Percentiles rank a stretch among this genome's conserved stretches.
Evolutionary conservation across 2,113 vertebrate genomes (phyloP).

Genomic region (Podarcis raffonei): DNA sequence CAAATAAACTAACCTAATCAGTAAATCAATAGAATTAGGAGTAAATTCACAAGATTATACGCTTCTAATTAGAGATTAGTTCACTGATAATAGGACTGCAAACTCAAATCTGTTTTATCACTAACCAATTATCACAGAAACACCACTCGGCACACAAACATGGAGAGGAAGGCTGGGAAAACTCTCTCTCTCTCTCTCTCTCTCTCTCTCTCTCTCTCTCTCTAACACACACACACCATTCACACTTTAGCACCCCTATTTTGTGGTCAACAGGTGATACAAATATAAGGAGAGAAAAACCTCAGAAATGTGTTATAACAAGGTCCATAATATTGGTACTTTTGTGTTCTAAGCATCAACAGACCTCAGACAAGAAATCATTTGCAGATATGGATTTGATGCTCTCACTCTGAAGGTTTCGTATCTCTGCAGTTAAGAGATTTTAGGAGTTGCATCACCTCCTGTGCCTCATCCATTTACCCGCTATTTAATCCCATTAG

Average conservation of each 20-base stretch:
- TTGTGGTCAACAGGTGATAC: neutral
- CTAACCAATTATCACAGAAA: neutral
- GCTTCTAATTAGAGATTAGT: neutral
- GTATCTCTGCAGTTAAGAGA: constrained; percentile 42
- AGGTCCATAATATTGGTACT: neutral
- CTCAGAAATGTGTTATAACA: neutral
- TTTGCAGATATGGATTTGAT: neutral
- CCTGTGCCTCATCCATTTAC: constrained; percentile 66
- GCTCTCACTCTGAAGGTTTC: neutral
- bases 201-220: too few species aligned
- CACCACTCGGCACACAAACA: neutral
- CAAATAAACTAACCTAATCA: too few species aligned
- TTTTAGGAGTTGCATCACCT: constrained; percentile 40
- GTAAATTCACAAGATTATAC: neutral
- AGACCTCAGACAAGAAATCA: too few species aligned
- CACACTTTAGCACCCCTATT: neutral
- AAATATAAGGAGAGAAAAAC: neutral
- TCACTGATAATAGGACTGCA: neutral
- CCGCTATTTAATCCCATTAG: constrained; percentile 44
- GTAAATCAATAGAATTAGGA: too few species aligned
- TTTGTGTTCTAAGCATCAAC: neutral
- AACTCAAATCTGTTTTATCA: neutral
- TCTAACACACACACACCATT: neutral
- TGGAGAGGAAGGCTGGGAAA: neutral
- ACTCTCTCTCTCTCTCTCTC: too few species aligned